Base-by-base conservation (phyloP, 2,888 invertebrate species). In the Diaprepes abbreviatus region DNA sequence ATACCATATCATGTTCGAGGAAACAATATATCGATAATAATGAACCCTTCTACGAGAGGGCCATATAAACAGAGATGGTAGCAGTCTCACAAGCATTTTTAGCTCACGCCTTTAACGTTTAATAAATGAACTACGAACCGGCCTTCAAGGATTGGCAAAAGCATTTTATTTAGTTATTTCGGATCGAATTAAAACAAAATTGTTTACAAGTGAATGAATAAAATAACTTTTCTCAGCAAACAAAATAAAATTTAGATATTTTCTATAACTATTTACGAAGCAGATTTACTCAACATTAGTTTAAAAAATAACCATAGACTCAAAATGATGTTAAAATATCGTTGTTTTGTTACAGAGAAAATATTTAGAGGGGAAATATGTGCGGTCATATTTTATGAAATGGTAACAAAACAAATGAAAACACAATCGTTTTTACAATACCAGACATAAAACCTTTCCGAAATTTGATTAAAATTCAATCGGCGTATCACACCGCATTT, bases 391-490 rank as follows among this genome's bases (percentile, higher is more conserved):
- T 55, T 55, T 55, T 55, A 36, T 35, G 54, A 55, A 38, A 55
- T 55, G 21, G 38, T 24, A 19, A 21, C 14, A 55, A 55, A 55
- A 55, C 35, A 52, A 21, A 19, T 55, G 36, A 55, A 55, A 36
- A 36, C 21, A 36, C 16, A 55, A 36, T 38, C 35, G 38, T n/a
- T 55, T 12, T 38, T 38, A 9, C 38, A 55, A 55, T 55, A 35
- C 14, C 24, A 21, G 55, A 21, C 21, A 38, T 55, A 55, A 52
- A 55, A 55, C 36, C 36, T 55, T 38, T 36, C n/a, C 17, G 17
- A 54, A 17, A 54, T 54, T 35, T n/a, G 24, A 55, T 55, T 55
- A 55, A 38, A 55, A 55, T 55, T 55, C 55, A 38, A 55, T 55
- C 24, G 12, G 9, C 24, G 55, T 55, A 55, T 38, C 38, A 55